phyloP scores from a whole-genome alignment of 2,888 invertebrate species.

The Agrotis ipsilon region DNA sequence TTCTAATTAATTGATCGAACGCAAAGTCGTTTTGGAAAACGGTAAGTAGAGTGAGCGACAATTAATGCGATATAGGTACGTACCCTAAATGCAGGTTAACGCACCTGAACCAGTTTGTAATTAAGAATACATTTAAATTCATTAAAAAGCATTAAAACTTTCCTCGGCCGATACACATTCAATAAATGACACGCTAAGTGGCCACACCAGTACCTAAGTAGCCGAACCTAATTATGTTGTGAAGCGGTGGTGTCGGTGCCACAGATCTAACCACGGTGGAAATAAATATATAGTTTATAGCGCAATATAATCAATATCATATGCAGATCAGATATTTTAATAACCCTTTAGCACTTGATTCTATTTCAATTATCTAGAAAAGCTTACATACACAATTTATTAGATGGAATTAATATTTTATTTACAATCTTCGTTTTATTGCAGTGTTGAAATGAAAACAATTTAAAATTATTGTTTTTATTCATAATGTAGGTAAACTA shows the following conservation, averaged over 20 bases:
- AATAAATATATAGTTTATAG: constrained; percentile 38
- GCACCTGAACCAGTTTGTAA: constrained; percentile 88
- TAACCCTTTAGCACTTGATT: constrained; percentile 35
- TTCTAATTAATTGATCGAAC: constrained; percentile 39
- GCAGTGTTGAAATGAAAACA: constrained; percentile 16
- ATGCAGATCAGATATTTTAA: constrained; percentile 35
- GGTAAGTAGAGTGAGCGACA: constrained; percentile 57
- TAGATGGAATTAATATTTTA: constrained; percentile 24
- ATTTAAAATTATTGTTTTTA: constrained; percentile 12
- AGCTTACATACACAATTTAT: constrained; percentile 31
- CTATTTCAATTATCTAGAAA: constrained; percentile 41
- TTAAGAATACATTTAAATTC: constrained; percentile 90
- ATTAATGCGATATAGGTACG: constrained; percentile 53
- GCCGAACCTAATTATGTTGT: constrained; percentile 65
- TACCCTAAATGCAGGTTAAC: constrained; percentile 82
- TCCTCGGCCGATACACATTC: constrained; percentile 79
- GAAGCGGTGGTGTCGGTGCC: constrained; percentile 31
- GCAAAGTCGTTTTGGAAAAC: constrained; percentile 51
- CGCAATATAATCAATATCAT: constrained; percentile 32
- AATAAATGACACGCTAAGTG: constrained; percentile 77
- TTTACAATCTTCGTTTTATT: neutral
- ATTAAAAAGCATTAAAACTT: constrained; percentile 88
- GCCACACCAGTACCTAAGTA: constrained; percentile 75
- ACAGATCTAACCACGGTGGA: constrained; percentile 35
- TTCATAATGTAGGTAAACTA: neutral